These are phyloP conservation scores for Colletes latitarsis DNA, from an alignment of 1,140 invertebrate species.

Conservation along the genomic window DNA sequence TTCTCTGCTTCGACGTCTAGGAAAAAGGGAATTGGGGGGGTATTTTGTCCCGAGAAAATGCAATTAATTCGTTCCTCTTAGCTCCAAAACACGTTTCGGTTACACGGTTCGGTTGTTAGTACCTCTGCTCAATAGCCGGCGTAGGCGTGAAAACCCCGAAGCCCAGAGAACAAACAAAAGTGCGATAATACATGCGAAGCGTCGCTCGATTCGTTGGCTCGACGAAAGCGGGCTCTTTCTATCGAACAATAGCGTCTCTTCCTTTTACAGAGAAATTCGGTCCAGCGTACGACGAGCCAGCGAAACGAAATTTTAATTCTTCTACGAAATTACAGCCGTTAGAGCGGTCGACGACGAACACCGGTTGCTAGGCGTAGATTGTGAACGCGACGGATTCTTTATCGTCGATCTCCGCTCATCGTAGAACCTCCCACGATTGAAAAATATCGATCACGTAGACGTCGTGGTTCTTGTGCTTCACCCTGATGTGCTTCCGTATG, in stretches of 20 bases:
- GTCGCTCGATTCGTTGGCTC: neutral
- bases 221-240: neutral
- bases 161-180: slow-evolving; percentile 45
- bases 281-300: neutral
- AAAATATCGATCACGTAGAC: slow-evolving; percentile 63
- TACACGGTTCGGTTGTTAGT: neutral
- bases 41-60: neutral
- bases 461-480: slow-evolving; percentile 67
- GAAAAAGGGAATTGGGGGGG: neutral
- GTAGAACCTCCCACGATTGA: slow-evolving; percentile 13
- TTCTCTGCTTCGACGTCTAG: neutral
- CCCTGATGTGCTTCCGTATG: slow-evolving; percentile 69
- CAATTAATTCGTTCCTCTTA: neutral
- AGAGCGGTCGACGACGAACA: neutral
- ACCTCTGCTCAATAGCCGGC: neutral
- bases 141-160: neutral
- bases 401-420: neutral
- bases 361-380: neutral
- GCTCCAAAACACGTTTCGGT: neutral
- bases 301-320: neutral
- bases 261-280: neutral
- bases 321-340: neutral
- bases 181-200: slow-evolving; percentile 20
- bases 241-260: neutral
- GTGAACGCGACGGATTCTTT: neutral